Percentiles rank a stretch among this genome's conserved stretches.
Conservation (phyloP, 2,888 invertebrate species). For the Microctonus hyperodae region DNA sequence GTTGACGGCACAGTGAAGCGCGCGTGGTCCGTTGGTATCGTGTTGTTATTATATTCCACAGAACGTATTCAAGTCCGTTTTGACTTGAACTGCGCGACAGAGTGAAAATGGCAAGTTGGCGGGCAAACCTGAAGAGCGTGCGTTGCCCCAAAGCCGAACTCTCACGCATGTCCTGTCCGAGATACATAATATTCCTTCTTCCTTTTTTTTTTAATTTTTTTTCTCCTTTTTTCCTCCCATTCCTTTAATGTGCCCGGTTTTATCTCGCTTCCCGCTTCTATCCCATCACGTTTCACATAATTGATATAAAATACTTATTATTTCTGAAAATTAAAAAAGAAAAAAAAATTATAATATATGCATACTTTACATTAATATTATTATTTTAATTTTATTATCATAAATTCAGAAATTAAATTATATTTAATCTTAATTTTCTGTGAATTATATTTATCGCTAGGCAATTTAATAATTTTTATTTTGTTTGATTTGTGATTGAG, state of each 20-base stretch:
- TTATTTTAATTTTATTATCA: background rate
- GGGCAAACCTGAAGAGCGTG: background rate
- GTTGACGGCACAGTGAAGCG: slow-evolving; percentile 5
- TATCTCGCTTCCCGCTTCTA: background rate
- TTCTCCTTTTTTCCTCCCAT: background rate
- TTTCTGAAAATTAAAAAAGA: background rate
- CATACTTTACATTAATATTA: background rate
- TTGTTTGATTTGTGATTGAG: too few species aligned
- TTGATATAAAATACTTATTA: background rate
- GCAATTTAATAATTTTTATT: too few species aligned
- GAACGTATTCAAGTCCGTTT: slow-evolving; percentile 15
- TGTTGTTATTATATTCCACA: slow-evolving; percentile 1
- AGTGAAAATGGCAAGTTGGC: background rate
- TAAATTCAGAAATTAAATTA: background rate
- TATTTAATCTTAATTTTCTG: too few species aligned
- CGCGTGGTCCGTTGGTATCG: slow-evolving; percentile 7
- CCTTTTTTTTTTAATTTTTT: background rate
- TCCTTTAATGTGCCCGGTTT: background rate
- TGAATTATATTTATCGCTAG: too few species aligned
- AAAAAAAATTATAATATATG: background rate
- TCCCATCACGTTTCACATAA: background rate
- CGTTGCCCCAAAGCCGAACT: background rate
- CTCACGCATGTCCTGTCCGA: background rate
- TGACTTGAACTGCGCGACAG: slow-evolving; percentile 1
- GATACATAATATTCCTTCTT: background rate